Percentiles rank a stretch among this genome's conserved stretches.
Conservation (phyloP, 2,888 invertebrate species). For the Anodontia alba region DNA sequence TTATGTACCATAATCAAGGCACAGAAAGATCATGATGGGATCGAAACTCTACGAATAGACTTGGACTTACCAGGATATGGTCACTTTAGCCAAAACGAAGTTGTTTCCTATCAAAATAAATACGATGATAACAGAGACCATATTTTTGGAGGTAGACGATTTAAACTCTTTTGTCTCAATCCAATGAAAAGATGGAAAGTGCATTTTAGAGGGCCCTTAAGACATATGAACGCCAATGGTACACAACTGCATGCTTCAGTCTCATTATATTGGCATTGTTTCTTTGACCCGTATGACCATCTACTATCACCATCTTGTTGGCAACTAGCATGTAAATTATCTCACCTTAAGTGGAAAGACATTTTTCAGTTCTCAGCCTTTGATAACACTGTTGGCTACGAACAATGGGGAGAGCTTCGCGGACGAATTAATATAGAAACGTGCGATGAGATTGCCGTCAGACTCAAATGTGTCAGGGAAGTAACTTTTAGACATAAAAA, state of each 20-base stretch:
- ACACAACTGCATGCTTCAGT: not conserved
- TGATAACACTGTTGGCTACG: not conserved
- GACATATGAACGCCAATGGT: not conserved
- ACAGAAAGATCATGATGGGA: not conserved
- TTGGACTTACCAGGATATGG: not conserved
- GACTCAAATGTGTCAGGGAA: not conserved
- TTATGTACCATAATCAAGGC: not conserved
- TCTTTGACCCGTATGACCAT: slow-evolving; percentile 4
- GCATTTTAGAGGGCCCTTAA: not conserved
- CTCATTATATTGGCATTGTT: slow-evolving; percentile 10
- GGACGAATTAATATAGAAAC: not conserved
- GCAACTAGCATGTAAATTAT: not conserved
- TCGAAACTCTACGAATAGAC: not conserved
- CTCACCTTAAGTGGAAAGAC: not conserved
- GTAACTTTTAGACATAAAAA: not conserved
- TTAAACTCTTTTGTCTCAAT: not conserved
- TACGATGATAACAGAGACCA: not conserved
- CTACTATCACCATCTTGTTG: not conserved
- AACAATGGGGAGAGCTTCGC: slow-evolving; percentile 18
- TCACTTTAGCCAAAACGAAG: not conserved
- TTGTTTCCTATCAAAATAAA: not conserved
- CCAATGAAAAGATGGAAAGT: slow-evolving; percentile 3
- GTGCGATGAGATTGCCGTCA: not conserved
- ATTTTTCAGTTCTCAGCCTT: not conserved
- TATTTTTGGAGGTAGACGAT: not conserved